These are phyloP conservation scores for Acholoe squamosa DNA, from an alignment of 2,888 invertebrate genomes.

Conservation along the genomic window DNA sequence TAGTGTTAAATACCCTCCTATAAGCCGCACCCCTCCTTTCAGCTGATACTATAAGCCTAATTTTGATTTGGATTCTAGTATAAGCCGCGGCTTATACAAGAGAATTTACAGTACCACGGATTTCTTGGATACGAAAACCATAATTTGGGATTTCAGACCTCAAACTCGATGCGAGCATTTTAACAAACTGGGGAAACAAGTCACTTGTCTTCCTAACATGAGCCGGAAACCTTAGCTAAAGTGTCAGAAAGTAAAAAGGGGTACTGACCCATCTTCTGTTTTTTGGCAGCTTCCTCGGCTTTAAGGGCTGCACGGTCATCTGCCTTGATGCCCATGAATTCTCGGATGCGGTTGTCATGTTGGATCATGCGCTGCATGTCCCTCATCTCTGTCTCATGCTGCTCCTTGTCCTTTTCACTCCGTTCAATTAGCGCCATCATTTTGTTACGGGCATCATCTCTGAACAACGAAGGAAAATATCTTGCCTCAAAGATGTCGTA, in stretches of 20 bases:
- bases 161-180: background rate
- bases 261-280: conserved; percentile 48
- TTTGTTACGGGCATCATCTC: conserved; percentile 86
- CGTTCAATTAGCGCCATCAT: conserved; percentile 90
- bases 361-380: conserved; percentile 92
- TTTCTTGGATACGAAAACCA: too few species aligned
- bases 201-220: background rate
- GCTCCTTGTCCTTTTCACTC: conserved; percentile 88
- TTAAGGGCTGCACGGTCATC: conserved; percentile 86
- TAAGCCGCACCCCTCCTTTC: too few species aligned
- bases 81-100: too few species aligned
- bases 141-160: too few species aligned
- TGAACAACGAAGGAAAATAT: conserved; percentile 58
- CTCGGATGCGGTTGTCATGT: conserved; percentile 91
- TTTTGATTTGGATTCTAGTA: too few species aligned
- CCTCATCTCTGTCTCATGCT: conserved; percentile 90
- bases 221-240: background rate
- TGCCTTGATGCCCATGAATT: conserved; percentile 90
- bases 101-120: too few species aligned
- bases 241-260: background rate
- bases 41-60: too few species aligned
- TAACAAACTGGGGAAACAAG: background rate
- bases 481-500: background rate
- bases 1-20: too few species aligned
- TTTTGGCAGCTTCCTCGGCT: conserved; percentile 83